A percentile compares a stretch with the other conserved stretches of the same genome.
These are phyloP conservation scores for Listronotus bonariensis DNA, from an alignment of 1,140 invertebrate species.

Conservation along the genomic window DNA sequence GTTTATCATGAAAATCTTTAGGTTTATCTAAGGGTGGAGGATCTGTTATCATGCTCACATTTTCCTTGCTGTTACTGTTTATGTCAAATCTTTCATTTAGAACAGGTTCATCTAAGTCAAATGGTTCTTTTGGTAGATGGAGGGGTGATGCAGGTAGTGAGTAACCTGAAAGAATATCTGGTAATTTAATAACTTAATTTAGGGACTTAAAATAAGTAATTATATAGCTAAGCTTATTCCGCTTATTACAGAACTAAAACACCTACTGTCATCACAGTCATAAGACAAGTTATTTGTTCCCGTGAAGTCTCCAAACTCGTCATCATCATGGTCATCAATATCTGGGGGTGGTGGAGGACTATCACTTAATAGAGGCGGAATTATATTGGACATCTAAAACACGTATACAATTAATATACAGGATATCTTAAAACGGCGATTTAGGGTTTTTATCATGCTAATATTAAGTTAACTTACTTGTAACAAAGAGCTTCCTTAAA, in stretches of 20 bases:
- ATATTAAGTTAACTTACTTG: no score
- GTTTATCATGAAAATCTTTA: constrained; percentile 47
- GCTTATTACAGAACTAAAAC: constrained; percentile 7
- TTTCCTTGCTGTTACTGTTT: constrained; percentile 41
- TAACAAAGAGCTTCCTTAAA: no score
- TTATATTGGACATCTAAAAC: constrained; percentile 55
- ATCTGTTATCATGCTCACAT: constrained; percentile 23
- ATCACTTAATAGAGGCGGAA: constrained; percentile 67
- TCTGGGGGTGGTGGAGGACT: constrained; percentile 67
- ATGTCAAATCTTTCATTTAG: constrained; percentile 32
- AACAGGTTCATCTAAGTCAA: constrained; percentile 16
- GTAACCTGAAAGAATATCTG: constrained; percentile 50
- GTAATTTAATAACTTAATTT: constrained; percentile 1
- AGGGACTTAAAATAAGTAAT: constrained; percentile 20
- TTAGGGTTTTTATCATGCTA: no score
- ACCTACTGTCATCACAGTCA: constrained; percentile 49
- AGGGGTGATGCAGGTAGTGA: constrained; percentile 59
- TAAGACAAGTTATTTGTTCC: constrained; percentile 56
- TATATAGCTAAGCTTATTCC: neutral
- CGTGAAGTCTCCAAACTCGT: constrained; percentile 66
- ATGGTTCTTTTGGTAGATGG: constrained; percentile 48
- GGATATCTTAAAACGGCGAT: no score
- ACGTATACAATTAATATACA: no score
- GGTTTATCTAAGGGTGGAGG: constrained; percentile 23
- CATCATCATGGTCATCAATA: constrained; percentile 65